phyloP scores from a whole-genome alignment of 2,113 vertebrate species.

The Macrotus californicus region DNA sequence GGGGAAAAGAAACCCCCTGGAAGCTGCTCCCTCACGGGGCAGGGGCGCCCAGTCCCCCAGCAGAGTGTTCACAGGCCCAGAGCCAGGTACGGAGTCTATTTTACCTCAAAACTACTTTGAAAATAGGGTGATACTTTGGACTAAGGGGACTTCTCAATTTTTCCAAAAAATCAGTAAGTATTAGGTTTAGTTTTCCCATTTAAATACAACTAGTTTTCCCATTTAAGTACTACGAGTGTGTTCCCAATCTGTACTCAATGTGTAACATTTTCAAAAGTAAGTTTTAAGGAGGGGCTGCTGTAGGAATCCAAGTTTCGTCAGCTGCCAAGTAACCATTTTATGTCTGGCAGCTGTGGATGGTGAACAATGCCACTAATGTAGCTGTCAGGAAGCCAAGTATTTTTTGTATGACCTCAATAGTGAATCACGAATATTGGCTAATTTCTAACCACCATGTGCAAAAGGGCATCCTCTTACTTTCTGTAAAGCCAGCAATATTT shows the following conservation, averaged over 20 bases:
- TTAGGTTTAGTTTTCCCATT: constrained; percentile 4
- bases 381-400: constrained; percentile 50
- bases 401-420: constrained; percentile 38
- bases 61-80: background rate
- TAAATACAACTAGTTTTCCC: background rate
- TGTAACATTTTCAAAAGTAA: constrained; percentile 14
- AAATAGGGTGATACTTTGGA: background rate
- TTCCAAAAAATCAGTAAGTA: constrained; percentile 2
- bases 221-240: background rate
- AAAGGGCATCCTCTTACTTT: constrained; percentile 24
- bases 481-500: constrained; percentile 5
- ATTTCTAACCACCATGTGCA: constrained; percentile 38
- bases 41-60: background rate
- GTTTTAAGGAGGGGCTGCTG: background rate
- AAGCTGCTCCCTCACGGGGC: background rate
- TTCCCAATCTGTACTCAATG: background rate
- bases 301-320: background rate
- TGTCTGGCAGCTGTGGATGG: constrained; percentile 20
- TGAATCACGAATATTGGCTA: constrained; percentile 33
- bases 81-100: background rate
- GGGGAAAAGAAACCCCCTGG: background rate
- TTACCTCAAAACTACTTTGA: background rate
- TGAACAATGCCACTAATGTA: constrained; percentile 29
- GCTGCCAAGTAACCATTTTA: constrained; percentile 7
- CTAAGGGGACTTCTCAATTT: background rate